Evolutionary conservation across 2,888 invertebrate genomes (phyloP).

Genomic region (Sabatieria punctata): DNA sequence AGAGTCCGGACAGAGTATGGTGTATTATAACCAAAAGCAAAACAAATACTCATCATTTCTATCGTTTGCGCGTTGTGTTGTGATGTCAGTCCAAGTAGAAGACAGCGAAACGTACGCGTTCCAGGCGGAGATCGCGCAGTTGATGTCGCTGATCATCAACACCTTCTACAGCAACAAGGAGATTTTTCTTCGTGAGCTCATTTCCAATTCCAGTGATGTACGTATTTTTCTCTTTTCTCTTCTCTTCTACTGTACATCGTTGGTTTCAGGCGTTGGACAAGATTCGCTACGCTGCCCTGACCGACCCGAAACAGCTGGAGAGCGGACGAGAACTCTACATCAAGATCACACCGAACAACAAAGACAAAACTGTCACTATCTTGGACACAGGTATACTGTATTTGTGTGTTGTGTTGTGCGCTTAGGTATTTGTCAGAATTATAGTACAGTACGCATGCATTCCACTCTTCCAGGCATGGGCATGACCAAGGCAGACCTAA

Average conservation of each 20-base stretch:
- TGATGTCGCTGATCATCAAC: constrained; percentile 99
- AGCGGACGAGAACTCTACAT: constrained; percentile 83
- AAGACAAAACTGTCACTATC: constrained; percentile 80
- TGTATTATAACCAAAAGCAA: too few species aligned
- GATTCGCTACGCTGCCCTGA: constrained; percentile 83
- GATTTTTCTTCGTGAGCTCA: constrained; percentile 94
- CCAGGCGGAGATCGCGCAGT: constrained; percentile 94
- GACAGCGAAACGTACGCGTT: constrained; percentile 96
- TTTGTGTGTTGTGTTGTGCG: constrained; percentile 76
- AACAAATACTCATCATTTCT: too few species aligned
- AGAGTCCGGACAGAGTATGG: too few species aligned
- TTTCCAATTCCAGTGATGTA: constrained; percentile 93
- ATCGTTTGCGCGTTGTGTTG: too few species aligned
- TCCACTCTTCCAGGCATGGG: constrained; percentile 49
- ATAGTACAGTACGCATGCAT: not conserved
- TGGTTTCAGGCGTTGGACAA: constrained; percentile 41
- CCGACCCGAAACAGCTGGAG: constrained; percentile 82
- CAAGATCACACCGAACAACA: constrained; percentile 88
- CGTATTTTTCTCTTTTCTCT: too few species aligned
- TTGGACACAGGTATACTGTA: constrained; percentile 52
- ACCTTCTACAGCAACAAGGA: too few species aligned
- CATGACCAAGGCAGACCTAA: constrained; percentile 98
- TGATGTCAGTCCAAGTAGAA: too few species aligned
- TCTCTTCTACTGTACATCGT: too few species aligned
- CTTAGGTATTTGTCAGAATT: constrained; percentile 50